Conservation (phyloP, 1,140 invertebrate species). For the Oscheius sp. region DNA sequence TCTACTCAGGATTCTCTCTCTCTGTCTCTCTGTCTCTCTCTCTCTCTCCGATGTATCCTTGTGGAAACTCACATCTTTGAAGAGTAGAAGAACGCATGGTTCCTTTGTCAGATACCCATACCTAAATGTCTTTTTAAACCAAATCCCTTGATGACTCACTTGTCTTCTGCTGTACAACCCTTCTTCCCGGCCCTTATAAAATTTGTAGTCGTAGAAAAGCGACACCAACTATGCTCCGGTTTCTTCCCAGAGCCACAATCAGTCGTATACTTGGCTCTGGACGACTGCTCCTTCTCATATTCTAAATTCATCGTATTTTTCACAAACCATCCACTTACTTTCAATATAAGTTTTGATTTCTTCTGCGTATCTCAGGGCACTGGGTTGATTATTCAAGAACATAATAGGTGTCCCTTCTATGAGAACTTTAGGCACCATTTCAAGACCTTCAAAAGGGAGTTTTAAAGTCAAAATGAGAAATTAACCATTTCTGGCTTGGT, state of each 20-base stretch:
- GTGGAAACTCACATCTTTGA: not conserved
- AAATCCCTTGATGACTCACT: slow-evolving; percentile 1
- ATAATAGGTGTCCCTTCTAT: not conserved
- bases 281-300: not conserved
- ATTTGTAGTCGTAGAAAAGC: not conserved
- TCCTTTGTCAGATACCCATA: not conserved
- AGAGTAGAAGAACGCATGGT: not conserved
- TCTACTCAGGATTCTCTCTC: too few relatives aligned
- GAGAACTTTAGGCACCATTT: not conserved
- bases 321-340: not conserved
- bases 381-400: not conserved
- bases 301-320: not conserved
- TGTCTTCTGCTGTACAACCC: not conserved
- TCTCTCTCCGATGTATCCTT: too few relatives aligned
- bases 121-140: not conserved
- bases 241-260: not conserved
- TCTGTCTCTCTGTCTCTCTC: too few relatives aligned
- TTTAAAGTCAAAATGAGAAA: not conserved
- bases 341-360: not conserved
- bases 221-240: not conserved
- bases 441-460: not conserved
- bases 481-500: not conserved
- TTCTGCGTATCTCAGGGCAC: not conserved
- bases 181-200: not conserved
- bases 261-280: not conserved